Base-by-base conservation (phyloP, 2,797 vertebrate genomes). In the Tangara arthus region DNA sequence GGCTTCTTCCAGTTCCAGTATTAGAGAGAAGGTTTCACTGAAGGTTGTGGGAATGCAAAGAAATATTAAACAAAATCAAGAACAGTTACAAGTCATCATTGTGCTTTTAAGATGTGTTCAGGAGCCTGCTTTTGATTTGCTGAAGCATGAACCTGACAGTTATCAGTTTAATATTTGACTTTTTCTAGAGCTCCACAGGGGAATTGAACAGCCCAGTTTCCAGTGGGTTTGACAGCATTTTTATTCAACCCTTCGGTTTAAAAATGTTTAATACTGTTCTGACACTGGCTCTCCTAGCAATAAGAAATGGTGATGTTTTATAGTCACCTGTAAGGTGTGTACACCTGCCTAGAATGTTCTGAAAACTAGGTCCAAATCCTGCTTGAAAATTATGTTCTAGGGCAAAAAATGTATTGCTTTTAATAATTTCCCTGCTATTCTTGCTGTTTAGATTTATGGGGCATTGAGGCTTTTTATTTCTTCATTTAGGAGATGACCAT, bases 401-500 rank as follows among this genome's bases (percentile, higher is more conserved):
- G 55, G 34, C 11, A 89, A 59, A 72, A 75, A 81, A 37, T 12
- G 1, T 13, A 11, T 35, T 55, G 7, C 21, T 87, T 87, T 50
- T 34, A 78, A 20, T 68, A 49, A 56, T 32, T 89, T 52, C 5
- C 4, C 8, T 75, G 7, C 35, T 65, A 3, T 10, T 75, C 5
- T n/a, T 56, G 2, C 60, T 85, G 27, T 8, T 70, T 55, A 41
- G 35, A 41, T 75, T 22, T 26, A 6, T 17, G 72, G 37, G 26
- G 16, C 30, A 59, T 5, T 94, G 61, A 93, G 47, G 21, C 41
- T 84, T 93, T 84, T 81, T 17, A 42, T 96, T 83, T 93, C 13
- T 79, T 93, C n/a, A 10, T 94, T 95, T 94, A 98, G 98, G 98
- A 98, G 97, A 98, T 98, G 98, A 98, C 98, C 59, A 98, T 98